phyloP scores from a whole-genome alignment of 2,888 invertebrate genomes.

The Melipona beecheii region DNA sequence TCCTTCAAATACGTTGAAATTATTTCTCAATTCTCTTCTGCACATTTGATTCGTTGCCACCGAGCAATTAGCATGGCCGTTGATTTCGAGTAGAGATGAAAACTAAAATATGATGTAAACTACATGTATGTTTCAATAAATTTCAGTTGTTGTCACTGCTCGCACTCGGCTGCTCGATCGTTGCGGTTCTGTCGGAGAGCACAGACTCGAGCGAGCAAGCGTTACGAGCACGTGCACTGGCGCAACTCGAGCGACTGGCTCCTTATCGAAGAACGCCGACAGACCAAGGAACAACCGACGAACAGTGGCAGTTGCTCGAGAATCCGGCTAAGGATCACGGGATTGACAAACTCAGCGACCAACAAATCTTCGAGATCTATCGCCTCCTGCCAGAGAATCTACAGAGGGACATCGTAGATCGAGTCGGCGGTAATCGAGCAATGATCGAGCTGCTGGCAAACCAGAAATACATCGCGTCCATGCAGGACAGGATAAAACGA shows the following conservation, averaged over 20 bases:
- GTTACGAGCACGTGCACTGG: constrained; percentile 48
- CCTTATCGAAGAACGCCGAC: constrained; percentile 68
- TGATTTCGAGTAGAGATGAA: neutral
- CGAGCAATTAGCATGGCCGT: neutral
- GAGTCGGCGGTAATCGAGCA: constrained; percentile 63
- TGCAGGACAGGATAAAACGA: constrained; percentile 78
- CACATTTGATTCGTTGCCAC: no score
- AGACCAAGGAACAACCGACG: constrained; percentile 1
- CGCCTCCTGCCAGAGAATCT: constrained; percentile 56
- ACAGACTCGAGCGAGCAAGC: constrained; percentile 47
- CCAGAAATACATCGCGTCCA: constrained; percentile 70
- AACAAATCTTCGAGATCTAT: constrained; percentile 42
- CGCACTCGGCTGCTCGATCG: constrained; percentile 63
- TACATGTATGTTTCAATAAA: neutral
- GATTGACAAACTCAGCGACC: constrained; percentile 21
- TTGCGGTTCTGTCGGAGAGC: constrained; percentile 62
- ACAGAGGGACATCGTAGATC: constrained; percentile 56
- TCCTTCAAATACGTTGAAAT: neutral
- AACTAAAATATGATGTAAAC: neutral
- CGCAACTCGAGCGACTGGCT: constrained; percentile 78
- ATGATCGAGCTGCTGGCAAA: constrained; percentile 70
- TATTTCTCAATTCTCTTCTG: neutral
- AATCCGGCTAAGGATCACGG: neutral
- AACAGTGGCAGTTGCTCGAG: constrained; percentile 32
- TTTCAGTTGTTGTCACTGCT: constrained; percentile 40